Conservation (phyloP, 2,888 invertebrate species). For the Thymelicus lineola region DNA sequence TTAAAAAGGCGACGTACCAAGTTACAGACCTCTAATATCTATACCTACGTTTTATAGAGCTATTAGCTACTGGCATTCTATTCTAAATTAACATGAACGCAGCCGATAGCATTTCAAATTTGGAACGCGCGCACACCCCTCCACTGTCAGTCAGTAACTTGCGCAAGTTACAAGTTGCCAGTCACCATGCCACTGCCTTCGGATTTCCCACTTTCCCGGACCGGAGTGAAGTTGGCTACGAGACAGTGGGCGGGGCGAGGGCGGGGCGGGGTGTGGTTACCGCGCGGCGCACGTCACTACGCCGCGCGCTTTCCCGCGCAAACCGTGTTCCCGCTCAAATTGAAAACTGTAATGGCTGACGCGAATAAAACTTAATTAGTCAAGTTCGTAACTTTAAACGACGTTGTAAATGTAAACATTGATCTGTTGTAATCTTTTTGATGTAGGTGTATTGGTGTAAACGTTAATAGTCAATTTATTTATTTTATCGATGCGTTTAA, state of each 20-base stretch:
- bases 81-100: constrained; percentile 1
- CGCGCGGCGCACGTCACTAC: constrained; percentile 36
- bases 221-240: constrained; percentile 68
- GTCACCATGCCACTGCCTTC: constrained; percentile 28
- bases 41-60: background rate
- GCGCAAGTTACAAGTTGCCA: constrained; percentile 10
- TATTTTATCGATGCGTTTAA: too few relatives aligned
- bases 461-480: too few relatives aligned
- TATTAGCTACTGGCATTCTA: background rate
- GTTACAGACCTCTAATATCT: background rate
- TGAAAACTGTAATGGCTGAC: constrained; percentile 43
- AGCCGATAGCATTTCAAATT: background rate
- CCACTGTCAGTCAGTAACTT: constrained; percentile 45
- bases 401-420: background rate
- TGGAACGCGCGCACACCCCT: constrained; percentile 42
- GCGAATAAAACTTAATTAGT: constrained; percentile 41
- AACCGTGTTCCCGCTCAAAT: constrained; percentile 59
- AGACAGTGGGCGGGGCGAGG: constrained; percentile 67
- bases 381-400: constrained; percentile 16
- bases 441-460: too few relatives aligned
- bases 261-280: constrained; percentile 44
- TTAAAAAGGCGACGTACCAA: too few relatives aligned
- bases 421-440: too few relatives aligned
- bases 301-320: constrained; percentile 51
- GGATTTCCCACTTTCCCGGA: constrained; percentile 76